Evolutionary conservation across 2,888 invertebrate genomes (phyloP), one percentile per base, ranked within the genome.

Genomic region (Erannis defoliaria): DNA sequence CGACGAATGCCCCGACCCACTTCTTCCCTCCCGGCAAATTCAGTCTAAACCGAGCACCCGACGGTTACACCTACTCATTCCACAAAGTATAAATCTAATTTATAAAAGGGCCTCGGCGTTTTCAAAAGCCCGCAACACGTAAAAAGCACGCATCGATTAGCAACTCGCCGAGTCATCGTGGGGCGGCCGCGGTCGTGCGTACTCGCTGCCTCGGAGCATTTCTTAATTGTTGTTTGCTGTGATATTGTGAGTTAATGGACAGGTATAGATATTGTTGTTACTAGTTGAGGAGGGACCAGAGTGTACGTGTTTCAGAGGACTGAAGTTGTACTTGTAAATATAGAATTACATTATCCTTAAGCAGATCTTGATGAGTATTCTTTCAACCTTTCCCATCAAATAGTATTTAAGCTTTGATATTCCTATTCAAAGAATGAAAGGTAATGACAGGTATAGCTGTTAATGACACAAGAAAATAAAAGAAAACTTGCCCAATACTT

Each of bases 21-120:
- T 97, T 97, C 93, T 96, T 96, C 84, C 97, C 97, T 54, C 97
- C 97, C 29, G 97, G 97, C 72, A 97, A 97, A 88, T 94, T 97
- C 77, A 96, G 96, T 74, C 94, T 98, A 73, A 97, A 97, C 93
- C 94, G 97, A 81, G 97, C 97, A 62, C 97, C 97, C 38, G 97
- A 97, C 81, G 97, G 97, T 78, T 97, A 95, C 93, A 96, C 97
- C 77, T 97, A 97, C 90, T 96, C 95, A 71, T 97, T 97, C 94
- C 96, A 96, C 92, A 96, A 93, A 89, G 92, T 90, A 77, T 93
- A 93, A 90, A 84, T 77, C 72, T 81, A 82, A 82, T 81, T 80
- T 81, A 79, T 75, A 70, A 78, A 73, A 80, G 73, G 76, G 76
- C 76, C 80, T 81, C 81, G 86, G 86, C 83, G 86, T 83, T 84